Evolutionary conservation across 2,797 vertebrate genomes (phyloP), one percentile per base, ranked within the genome.

Genomic region (Pteropus rufus): DNA sequence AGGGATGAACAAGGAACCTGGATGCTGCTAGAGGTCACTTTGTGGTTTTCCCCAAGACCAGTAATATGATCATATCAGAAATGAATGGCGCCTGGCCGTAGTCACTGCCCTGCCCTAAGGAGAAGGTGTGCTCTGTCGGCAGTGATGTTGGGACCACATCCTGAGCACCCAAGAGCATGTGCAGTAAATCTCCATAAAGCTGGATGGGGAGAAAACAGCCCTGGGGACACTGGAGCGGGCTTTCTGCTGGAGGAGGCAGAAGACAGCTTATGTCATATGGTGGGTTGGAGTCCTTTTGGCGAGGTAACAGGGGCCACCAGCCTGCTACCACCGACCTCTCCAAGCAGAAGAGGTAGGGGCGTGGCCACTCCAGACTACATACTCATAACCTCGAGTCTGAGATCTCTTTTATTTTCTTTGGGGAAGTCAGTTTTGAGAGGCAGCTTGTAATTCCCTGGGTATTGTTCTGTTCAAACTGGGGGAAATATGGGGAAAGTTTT

Each of bases 401-500:
- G 60, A 62, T 69, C 56, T 81, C 75, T 96, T 58, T 65, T 82
- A 21, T 96, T 76, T 93, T 76, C 88, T 92, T 85, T 93, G 82
- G 39, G 94, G 94, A 94, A 93, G 96, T 97, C 81, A 81, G 0
- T 81, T 87, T 88, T 34, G 86, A n/a, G 2, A 69, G 64, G 21
- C 29, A 75, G 64, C 85, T 90, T 96, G 93, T 95, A 77, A 97
- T 70, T 93, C 62, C 82, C 89, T 89, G 89, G 80, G 76, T 84
- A 88, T 82, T 92, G 58, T 88, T 96, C 82, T 75, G 5, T 72
- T 92, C 83, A 80, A 62, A 89, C 76, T 26, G 19, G 90, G 95
- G 90, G 56, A 93, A 89, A 89, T 11, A 52, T 75, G 82, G 97
- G 97, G 97, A 79, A 96, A 97, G 75, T 98, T 97, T 96, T 56